Conservation (phyloP, 2,113 vertebrate species). For the Todiramphus chloris region DNA sequence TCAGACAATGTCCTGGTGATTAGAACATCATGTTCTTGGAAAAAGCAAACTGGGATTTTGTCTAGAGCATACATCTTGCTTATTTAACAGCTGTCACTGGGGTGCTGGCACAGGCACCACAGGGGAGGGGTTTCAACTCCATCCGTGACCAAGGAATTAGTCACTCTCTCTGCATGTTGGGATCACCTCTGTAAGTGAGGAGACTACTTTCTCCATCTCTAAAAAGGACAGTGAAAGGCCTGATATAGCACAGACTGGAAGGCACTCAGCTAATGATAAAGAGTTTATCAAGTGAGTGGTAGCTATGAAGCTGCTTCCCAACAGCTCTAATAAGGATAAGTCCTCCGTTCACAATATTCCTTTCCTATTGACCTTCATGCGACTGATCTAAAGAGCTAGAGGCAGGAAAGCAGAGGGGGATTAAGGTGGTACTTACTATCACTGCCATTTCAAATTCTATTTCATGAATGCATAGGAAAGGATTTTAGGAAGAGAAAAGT, state of each 20-base stretch:
- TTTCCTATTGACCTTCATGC: not conserved
- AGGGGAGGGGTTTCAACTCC: not conserved
- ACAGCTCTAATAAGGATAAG: not conserved
- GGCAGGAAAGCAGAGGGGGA: not conserved
- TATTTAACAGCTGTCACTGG: not conserved
- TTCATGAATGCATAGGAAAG: not conserved
- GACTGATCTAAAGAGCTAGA: not conserved
- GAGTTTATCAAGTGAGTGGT: not conserved
- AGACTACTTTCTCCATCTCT: not conserved
- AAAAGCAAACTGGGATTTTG: not conserved
- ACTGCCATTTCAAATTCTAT: not conserved
- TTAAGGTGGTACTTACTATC: not conserved
- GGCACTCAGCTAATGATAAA: not conserved
- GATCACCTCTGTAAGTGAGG: not conserved
- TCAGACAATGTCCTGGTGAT: not conserved
- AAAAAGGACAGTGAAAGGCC: not conserved
- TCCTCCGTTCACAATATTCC: not conserved
- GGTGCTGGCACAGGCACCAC: not conserved
- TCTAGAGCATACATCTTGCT: not conserved
- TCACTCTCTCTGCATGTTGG: not conserved
- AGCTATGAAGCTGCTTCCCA: not conserved
- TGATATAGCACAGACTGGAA: not conserved
- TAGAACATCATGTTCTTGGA: not conserved
- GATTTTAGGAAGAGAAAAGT: not conserved
- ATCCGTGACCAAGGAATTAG: not conserved